Percentiles rank a stretch among this genome's conserved stretches.
phyloP scores from a whole-genome alignment of 1,140 invertebrate genomes.

The Odontomachus brunneus region DNA sequence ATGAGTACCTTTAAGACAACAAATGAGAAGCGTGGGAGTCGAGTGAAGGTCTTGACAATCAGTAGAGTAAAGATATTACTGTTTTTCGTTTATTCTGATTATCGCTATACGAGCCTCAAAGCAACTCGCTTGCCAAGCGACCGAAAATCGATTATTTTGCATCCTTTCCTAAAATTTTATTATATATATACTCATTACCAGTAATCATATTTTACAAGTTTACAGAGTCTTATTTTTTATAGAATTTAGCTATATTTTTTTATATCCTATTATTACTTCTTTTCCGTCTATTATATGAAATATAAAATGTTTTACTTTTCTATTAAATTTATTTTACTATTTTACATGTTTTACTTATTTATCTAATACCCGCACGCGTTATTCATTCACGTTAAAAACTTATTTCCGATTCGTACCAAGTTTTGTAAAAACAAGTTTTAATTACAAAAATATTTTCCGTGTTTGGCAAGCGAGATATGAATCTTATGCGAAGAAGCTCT shows the following conservation, averaged over 20 bases:
- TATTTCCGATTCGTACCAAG: background rate
- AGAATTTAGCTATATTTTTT: no score
- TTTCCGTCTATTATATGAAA: no score
- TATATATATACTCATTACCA: no score
- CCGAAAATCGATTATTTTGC: background rate
- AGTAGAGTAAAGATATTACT: slow-evolving; percentile 56
- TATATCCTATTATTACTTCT: no score
- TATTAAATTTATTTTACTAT: no score
- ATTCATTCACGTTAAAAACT: background rate
- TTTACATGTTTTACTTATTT: no score
- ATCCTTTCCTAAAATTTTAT: background rate
- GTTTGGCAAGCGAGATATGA: slow-evolving; percentile 32
- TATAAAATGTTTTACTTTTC: no score
- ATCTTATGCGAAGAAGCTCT: slow-evolving; percentile 31
- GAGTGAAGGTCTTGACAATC: slow-evolving; percentile 63
- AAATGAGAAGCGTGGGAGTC: background rate
- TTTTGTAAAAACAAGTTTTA: background rate
- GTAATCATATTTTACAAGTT: background rate
- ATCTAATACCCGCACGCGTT: no score
- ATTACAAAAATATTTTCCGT: background rate
- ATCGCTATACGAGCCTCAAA: slow-evolving; percentile 16
- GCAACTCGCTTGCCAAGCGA: slow-evolving; percentile 23
- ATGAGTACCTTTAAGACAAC: slow-evolving; percentile 30
- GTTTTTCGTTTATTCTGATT: slow-evolving; percentile 30
- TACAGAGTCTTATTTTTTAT: background rate